Conservation (phyloP, 1,140 invertebrate species). For the Homalodisca vitripennis region DNA sequence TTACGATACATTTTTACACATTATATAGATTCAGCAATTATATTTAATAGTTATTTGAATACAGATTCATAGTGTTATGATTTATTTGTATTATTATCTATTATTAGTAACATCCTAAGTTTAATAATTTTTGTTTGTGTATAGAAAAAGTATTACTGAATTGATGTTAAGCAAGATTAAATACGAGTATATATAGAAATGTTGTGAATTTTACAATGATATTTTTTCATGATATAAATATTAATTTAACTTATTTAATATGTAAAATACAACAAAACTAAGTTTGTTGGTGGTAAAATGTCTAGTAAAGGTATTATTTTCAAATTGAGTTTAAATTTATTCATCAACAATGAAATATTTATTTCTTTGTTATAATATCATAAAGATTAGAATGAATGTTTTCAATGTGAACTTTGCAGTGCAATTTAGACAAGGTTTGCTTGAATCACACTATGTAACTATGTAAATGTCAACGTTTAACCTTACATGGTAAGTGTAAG, state of each 20-base stretch:
- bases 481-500: not conserved
- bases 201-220: no score
- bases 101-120: no score
- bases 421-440: not conserved
- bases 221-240: not conserved
- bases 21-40: no score
- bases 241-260: not conserved
- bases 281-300: not conserved
- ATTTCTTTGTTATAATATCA: not conserved
- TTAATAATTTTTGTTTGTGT: no score
- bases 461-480: not conserved
- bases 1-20: no score
- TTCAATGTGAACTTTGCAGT: conserved; percentile 9
- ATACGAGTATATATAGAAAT: no score
- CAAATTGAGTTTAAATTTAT: not conserved
- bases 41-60: no score
- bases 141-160: no score
- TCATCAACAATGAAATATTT: not conserved
- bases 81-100: no score
- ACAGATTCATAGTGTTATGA: no score
- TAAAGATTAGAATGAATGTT: not conserved
- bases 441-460: conserved; percentile 10
- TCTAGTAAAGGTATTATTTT: not conserved
- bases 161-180: no score
- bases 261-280: no score